Conservation (phyloP, 1,140 invertebrate species). For the Ooceraea biroi region DNA sequence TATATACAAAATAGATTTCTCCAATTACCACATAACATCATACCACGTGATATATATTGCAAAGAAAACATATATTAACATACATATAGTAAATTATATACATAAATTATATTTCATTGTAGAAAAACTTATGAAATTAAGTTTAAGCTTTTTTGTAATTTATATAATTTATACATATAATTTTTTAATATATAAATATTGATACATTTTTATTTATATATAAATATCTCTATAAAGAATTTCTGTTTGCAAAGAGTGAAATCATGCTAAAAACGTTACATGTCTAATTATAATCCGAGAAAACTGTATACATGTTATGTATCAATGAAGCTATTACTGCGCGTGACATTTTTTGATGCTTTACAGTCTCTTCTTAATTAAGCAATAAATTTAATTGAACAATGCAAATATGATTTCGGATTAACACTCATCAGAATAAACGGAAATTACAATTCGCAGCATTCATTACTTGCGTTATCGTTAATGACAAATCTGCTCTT, state of each 20-base stretch:
- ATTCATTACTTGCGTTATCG: neutral
- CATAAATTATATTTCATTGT: too few relatives aligned
- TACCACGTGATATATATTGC: neutral
- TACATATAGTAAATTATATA: too few relatives aligned
- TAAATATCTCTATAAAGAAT: too few relatives aligned
- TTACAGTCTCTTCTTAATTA: neutral
- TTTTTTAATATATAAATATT: too few relatives aligned
- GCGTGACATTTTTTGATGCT: neutral
- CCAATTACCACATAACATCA: conserved; percentile 11
- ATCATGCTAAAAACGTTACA: too few relatives aligned
- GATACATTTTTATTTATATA: too few relatives aligned
- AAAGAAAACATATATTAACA: neutral
- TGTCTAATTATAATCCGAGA: conserved; percentile 6
- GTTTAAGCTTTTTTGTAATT: too few relatives aligned
- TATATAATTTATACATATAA: too few relatives aligned
- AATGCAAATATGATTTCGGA: neutral
- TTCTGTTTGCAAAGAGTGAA: too few relatives aligned
- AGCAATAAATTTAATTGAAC: neutral
- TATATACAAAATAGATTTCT: conserved; percentile 1
- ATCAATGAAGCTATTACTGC: neutral
- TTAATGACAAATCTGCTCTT: conserved; percentile 19
- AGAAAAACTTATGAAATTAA: too few relatives aligned
- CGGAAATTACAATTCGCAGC: conserved; percentile 46
- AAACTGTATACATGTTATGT: neutral
- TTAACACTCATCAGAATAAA: neutral